phyloP scores from a whole-genome alignment of 2,888 invertebrate genomes.

The Carcina quercana region DNA sequence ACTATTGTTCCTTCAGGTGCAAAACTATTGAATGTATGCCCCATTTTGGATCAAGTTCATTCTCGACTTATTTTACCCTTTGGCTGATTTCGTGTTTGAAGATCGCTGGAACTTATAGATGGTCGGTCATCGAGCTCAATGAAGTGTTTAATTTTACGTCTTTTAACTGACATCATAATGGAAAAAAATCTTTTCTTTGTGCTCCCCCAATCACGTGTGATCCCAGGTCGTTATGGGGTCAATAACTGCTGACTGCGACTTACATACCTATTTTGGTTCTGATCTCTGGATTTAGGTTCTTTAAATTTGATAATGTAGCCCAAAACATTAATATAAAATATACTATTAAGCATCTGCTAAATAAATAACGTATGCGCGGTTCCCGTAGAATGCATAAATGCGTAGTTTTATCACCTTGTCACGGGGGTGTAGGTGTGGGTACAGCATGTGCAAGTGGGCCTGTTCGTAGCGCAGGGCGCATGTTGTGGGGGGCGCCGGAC shows the following conservation, averaged over 20 bases:
- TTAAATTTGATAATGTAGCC: too few species aligned
- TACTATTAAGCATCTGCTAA: background rate
- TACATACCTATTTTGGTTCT: slow-evolving; percentile 34
- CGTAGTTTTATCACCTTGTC: too few species aligned
- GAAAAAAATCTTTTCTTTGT: slow-evolving; percentile 30
- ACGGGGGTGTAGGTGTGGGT: slow-evolving; percentile 16
- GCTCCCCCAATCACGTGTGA: slow-evolving; percentile 65
- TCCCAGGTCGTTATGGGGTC: slow-evolving; percentile 64
- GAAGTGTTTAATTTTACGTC: too few species aligned
- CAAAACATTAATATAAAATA: too few species aligned
- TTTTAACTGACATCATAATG: too few species aligned
- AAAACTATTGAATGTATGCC: slow-evolving; percentile 31
- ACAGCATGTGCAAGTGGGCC: slow-evolving; percentile 36
- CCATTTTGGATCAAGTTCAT: slow-evolving; percentile 59
- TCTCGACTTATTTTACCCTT: slow-evolving; percentile 46
- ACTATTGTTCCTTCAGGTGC: slow-evolving; percentile 23
- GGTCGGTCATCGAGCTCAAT: too few species aligned
- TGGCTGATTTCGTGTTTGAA: slow-evolving; percentile 25
- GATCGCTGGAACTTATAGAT: background rate
- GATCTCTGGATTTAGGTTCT: slow-evolving; percentile 7
- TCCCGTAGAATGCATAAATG: background rate
- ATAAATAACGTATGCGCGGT: background rate
- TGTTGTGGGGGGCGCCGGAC: slow-evolving; percentile 28
- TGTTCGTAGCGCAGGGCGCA: slow-evolving; percentile 40
- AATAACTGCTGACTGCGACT: slow-evolving; percentile 55